phyloP scores from a whole-genome alignment of 37 sponge, comb jelly and placozoan genomes.

The Cliona cf. orientalis region DNA sequence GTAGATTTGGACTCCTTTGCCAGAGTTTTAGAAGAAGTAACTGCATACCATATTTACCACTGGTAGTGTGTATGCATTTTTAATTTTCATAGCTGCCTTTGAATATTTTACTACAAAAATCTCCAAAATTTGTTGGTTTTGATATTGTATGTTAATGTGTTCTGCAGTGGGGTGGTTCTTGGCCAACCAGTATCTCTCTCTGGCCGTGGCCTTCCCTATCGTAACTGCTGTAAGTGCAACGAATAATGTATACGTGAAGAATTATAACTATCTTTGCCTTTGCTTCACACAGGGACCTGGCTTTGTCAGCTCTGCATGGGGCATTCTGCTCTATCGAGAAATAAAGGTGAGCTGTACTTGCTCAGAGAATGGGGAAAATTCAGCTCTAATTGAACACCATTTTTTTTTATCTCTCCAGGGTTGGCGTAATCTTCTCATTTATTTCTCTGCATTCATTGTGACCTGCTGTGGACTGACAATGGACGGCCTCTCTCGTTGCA shows the following conservation, averaged over 20 bases:
- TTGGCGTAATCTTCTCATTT: conserved; percentile 60
- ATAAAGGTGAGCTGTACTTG: conserved; percentile 56
- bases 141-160: background rate
- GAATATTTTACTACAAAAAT: background rate
- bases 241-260: background rate
- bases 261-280: background rate
- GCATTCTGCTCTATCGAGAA: conserved; percentile 78
- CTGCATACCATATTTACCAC: background rate
- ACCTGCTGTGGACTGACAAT: conserved; percentile 51
- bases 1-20: too few relatives aligned
- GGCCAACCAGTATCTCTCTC: conserved; percentile 75
- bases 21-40: too few relatives aligned
- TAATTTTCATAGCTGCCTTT: too few relatives aligned
- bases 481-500: conserved; percentile 68
- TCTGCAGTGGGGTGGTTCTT: conserved; percentile 73
- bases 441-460: conserved; percentile 45
- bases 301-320: conserved; percentile 72
- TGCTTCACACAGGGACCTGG: conserved; percentile 72
- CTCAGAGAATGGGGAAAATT: background rate
- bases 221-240: conserved; percentile 71
- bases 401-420: conserved; percentile 41
- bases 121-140: background rate
- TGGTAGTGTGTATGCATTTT: too few relatives aligned
- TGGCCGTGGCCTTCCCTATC: conserved; percentile 70
- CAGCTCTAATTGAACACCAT: background rate